Evolutionary conservation across 2,888 invertebrate genomes (phyloP).

Genomic region (Urechis unicinctus): DNA sequence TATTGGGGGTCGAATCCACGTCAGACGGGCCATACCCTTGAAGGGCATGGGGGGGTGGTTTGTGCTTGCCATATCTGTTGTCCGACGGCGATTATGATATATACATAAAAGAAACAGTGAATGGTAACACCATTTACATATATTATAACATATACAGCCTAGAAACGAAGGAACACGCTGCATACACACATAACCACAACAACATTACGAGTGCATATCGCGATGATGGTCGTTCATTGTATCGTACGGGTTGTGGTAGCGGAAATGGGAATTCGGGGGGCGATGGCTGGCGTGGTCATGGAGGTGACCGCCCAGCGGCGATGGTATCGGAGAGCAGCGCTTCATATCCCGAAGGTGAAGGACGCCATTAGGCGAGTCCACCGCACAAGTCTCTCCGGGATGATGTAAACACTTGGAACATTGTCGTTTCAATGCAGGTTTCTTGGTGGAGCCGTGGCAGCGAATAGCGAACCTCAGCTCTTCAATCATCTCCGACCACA

Average conservation of each 20-base stretch:
- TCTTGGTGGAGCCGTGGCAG: slow-evolving; percentile 75
- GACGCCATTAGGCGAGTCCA: slow-evolving; percentile 22
- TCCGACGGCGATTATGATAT: no score
- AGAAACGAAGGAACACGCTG: no score
- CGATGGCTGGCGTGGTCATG: slow-evolving; percentile 1
- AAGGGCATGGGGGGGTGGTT: no score
- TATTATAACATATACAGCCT: no score
- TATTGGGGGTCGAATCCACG: no score
- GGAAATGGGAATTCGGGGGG: slow-evolving; percentile 3
- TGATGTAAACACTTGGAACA: slow-evolving; percentile 62
- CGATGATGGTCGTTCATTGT: no score
- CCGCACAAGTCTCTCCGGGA: slow-evolving; percentile 14
- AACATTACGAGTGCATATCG: no score
- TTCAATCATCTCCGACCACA: slow-evolving; percentile 91
- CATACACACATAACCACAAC: no score
- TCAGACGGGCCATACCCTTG: no score
- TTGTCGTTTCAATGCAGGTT: slow-evolving; percentile 71
- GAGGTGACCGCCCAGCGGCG: not conserved
- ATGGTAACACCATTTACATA: no score
- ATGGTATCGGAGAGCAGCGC: not conserved
- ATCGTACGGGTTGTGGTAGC: slow-evolving; percentile 8
- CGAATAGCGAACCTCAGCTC: slow-evolving; percentile 85
- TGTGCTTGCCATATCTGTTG: no score
- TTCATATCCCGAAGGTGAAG: slow-evolving; percentile 11
- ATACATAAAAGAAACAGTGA: no score